phyloP scores from a whole-genome alignment of 92 coral and sea anemone genomes.

The Siderastrea radians region DNA sequence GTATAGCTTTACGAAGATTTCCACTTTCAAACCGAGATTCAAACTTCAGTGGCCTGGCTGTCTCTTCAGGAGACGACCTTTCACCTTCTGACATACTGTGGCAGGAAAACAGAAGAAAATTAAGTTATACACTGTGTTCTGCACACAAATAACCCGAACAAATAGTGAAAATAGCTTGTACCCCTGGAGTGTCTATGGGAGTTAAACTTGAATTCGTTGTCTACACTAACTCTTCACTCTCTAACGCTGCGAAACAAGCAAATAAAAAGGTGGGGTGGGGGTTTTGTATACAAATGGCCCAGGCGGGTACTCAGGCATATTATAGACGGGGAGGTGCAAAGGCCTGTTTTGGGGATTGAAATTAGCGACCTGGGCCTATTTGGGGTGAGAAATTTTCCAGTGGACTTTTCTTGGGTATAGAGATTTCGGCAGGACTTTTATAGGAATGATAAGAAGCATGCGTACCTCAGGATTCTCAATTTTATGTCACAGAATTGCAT shows the following conservation, averaged over 20 bases:
- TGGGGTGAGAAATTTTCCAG: too few species aligned
- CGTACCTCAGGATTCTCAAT: too few species aligned
- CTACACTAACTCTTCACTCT: too few species aligned
- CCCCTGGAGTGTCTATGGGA: not conserved
- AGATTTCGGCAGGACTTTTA: too few species aligned
- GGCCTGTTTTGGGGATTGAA: too few species aligned
- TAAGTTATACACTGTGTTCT: not conserved
- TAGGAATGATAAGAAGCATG: too few species aligned
- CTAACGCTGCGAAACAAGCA: not conserved
- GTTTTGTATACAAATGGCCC: not conserved
- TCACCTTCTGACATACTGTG: constrained; percentile 48
- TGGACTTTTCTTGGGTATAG: too few species aligned
- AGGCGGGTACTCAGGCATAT: too few species aligned
- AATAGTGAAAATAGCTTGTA: not conserved
- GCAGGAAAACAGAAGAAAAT: not conserved
- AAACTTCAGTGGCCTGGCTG: constrained; percentile 78
- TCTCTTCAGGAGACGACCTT: constrained; percentile 61
- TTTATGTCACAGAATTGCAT: too few species aligned
- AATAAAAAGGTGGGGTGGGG: not conserved
- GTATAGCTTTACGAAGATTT: constrained; percentile 97
- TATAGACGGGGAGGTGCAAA: too few species aligned
- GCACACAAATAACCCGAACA: not conserved
- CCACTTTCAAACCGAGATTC: constrained; percentile 98
- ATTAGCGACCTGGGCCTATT: too few species aligned
- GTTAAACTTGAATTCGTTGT: too few species aligned